Conservation (phyloP, 2,888 invertebrate genomes). For the Drosophila rellima region DNA sequence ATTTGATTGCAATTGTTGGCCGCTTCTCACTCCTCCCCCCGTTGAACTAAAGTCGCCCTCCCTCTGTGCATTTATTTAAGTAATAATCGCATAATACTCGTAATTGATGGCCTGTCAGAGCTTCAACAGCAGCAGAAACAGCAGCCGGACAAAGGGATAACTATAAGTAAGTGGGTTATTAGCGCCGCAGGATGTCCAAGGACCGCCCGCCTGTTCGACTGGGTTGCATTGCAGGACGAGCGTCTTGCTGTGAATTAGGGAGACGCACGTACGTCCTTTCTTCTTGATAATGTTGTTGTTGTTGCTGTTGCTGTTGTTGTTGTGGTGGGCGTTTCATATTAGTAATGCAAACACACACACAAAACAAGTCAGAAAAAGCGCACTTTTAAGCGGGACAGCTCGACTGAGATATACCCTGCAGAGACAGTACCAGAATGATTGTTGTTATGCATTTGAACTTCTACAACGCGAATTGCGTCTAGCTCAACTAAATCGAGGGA, state of each 20-base stretch:
- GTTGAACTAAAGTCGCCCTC: background rate
- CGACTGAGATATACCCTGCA: constrained; percentile 16
- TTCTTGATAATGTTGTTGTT: constrained; percentile 15
- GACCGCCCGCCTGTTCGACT: constrained; percentile 47
- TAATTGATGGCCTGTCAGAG: constrained; percentile 73
- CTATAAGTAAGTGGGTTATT: constrained; percentile 84
- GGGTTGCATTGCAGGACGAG: constrained; percentile 48
- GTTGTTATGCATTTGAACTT: too few relatives aligned
- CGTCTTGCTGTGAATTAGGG: constrained; percentile 75
- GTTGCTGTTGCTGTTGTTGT: constrained; percentile 51
- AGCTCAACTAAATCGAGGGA: too few relatives aligned
- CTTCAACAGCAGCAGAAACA: constrained; percentile 28
- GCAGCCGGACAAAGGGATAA: constrained; percentile 72
- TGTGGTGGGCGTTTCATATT: constrained; percentile 73
- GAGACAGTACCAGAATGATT: background rate
- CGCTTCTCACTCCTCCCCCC: constrained; percentile 20
- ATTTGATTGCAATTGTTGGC: constrained; percentile 69
- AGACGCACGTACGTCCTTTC: constrained; percentile 63
- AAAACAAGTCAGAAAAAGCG: constrained; percentile 6
- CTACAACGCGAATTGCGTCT: too few relatives aligned
- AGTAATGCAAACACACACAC: constrained; percentile 58
- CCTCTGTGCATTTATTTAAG: constrained; percentile 46
- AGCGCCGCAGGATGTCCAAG: constrained; percentile 77
- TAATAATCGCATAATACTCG: constrained; percentile 55
- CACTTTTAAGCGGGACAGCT: background rate